phyloP scores from a whole-genome alignment of 2,888 invertebrate species.

The Eupithecia centaureata region DNA sequence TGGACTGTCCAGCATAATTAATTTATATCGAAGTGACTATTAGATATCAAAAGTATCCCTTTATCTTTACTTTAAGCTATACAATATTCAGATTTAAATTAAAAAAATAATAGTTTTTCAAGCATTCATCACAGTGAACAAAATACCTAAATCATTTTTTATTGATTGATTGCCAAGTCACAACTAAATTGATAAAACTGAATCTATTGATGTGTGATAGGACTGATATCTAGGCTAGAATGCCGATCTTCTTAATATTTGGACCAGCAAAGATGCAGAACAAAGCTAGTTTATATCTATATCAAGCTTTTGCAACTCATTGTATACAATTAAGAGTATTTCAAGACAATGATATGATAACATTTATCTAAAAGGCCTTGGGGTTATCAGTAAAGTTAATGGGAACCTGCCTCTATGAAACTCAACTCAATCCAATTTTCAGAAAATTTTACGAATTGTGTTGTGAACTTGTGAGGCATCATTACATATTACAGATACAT shows the following conservation, averaged over 20 bases:
- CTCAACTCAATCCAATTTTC: background rate
- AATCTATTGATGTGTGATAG: background rate
- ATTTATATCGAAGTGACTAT: too few relatives aligned
- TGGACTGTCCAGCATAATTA: too few relatives aligned
- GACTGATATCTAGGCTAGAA: background rate
- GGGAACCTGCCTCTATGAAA: slow-evolving; percentile 11
- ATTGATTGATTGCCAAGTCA: background rate
- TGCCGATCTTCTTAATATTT: background rate
- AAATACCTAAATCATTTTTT: background rate
- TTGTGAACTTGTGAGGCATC: too few relatives aligned
- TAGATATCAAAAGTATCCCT: too few relatives aligned
- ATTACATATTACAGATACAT: too few relatives aligned
- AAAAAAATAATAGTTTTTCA: too few relatives aligned
- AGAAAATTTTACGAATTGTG: background rate
- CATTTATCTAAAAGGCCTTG: background rate
- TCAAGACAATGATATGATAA: slow-evolving; percentile 6
- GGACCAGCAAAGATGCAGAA: background rate
- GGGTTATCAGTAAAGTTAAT: slow-evolving; percentile 21
- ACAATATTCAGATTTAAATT: too few relatives aligned
- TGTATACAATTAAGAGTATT: slow-evolving; percentile 7
- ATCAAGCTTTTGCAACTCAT: slow-evolving; percentile 3
- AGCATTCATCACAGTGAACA: too few relatives aligned
- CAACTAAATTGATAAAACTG: background rate
- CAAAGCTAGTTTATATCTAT: background rate
- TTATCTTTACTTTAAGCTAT: too few relatives aligned